A percentile compares a stretch with the other conserved stretches of the same genome.
Conservation (phyloP, 2,888 invertebrate genomes). For the Deladenus siricidicola region DNA sequence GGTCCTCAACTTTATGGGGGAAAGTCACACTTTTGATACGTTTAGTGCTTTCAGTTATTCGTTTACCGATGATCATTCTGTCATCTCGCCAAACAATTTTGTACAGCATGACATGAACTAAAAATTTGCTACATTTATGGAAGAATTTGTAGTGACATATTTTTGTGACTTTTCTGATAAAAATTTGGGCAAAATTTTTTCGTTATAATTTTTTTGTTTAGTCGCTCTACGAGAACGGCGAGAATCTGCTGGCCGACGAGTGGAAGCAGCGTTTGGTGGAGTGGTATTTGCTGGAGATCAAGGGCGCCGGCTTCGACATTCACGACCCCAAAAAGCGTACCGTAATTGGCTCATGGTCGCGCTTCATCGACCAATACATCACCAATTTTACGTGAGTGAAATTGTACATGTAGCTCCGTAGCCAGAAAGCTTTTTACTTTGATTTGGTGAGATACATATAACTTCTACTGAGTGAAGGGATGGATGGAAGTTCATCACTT, state of each 20-base stretch:
- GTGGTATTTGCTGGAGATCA: slow-evolving; percentile 31
- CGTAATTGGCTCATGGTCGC: slow-evolving; percentile 44
- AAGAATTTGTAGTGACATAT: too few relatives aligned
- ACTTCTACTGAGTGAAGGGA: too few relatives aligned
- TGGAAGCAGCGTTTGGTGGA: slow-evolving; percentile 46
- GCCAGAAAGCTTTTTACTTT: too few relatives aligned
- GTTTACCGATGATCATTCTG: too few relatives aligned
- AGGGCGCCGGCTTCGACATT: slow-evolving; percentile 41
- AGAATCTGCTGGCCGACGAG: slow-evolving; percentile 5
- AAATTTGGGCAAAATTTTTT: not conserved
- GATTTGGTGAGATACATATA: too few relatives aligned
- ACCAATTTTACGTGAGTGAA: slow-evolving; percentile 43
- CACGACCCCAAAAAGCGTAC: slow-evolving; percentile 42
- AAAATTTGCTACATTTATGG: too few relatives aligned
- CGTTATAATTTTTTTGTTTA: not conserved
- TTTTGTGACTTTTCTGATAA: slow-evolving; percentile 6
- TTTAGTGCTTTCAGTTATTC: too few relatives aligned
- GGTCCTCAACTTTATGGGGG: too few relatives aligned
- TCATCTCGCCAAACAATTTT: too few relatives aligned
- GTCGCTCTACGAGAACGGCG: not conserved
- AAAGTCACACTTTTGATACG: too few relatives aligned
- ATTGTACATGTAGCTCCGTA: not conserved
- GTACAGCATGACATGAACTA: too few relatives aligned
- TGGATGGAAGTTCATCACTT: too few relatives aligned
- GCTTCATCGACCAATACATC: slow-evolving; percentile 43